Evolutionary conservation across 2,113 vertebrate genomes (phyloP).

Genomic region (Puma concolor): DNA sequence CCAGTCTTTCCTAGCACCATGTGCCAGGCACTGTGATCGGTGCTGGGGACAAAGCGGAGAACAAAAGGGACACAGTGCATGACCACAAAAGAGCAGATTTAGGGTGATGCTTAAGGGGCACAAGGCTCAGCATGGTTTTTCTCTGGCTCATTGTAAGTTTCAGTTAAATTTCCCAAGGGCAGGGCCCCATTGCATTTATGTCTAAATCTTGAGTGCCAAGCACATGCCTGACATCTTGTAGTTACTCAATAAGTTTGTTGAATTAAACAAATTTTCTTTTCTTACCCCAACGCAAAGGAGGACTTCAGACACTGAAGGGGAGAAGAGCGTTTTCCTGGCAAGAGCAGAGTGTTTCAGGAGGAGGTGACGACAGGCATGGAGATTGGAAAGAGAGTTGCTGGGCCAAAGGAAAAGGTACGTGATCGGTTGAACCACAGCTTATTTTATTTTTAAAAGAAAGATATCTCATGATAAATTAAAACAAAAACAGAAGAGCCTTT

Average conservation of each 20-base stretch:
- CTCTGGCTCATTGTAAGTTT: neutral
- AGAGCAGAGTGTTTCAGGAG: neutral
- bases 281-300: neutral
- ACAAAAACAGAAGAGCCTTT: neutral
- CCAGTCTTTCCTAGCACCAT: neutral
- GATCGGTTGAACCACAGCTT: neutral
- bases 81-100: neutral
- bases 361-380: neutral
- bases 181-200: neutral
- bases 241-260: neutral
- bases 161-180: neutral
- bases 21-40: neutral
- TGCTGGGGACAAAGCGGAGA: neutral
- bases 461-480: conserved; percentile 36
- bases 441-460: conserved; percentile 20
- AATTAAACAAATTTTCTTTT: neutral
- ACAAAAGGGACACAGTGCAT: neutral
- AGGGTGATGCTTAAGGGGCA: neutral
- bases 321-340: neutral
- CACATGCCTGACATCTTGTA: neutral
- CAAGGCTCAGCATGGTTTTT: neutral
- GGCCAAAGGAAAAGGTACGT: neutral
- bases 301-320: neutral
- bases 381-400: neutral
- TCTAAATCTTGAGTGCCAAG: neutral